Evolutionary conservation across 92 coral and sea anemone genomes (phyloP), one percentile per base, ranked within the genome.

Genomic region (Porites divaricata): DNA sequence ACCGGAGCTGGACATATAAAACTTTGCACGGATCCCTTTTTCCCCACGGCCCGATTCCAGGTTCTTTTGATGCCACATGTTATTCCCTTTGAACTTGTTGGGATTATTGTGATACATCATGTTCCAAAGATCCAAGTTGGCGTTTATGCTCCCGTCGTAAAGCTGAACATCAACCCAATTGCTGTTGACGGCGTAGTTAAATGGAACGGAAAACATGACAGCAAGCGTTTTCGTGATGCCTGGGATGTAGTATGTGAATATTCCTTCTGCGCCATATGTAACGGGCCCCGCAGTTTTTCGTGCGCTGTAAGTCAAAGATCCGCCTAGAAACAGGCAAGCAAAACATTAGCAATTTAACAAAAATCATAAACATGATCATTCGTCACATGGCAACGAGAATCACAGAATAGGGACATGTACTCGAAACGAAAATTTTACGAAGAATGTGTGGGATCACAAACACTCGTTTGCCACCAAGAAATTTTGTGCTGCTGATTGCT

Each of bases 161-260:
- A 86, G 52, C 65, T 35, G 23, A 4, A 45, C 85, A 71, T 86
- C 67, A 85, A 85, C 78, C 78, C 78, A 67, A 76, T 85, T 85
- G 0, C 25, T n/a, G 67, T 68, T 54, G 53, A 26, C 20, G 78
- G 68, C 41, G 59, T 78, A 53, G 54, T 78, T 85, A 70, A 6
- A 78, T 4, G 89, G 89, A 21, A 86, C 78, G 68, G 70, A 24
- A 41, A 78, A 86, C 75, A 86, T 53, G 53, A 86, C 22, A 9
- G 24, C 84, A 2, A 86, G 69, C 13, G 89, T 77, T 65, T 68
- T 79, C 10, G 50, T 24, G 19, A 20, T 41, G 17, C 22, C 62
- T 14, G 70, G 64, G 50, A 86, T 78, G 77, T 17, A 57, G 50
- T 79, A 70, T 2, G 74, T 16, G 9, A 70, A 0, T 9, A 41